Evolutionary conservation across 2,113 vertebrate species (phyloP).

Genomic region (Telmatochromis brachygnathus): DNA sequence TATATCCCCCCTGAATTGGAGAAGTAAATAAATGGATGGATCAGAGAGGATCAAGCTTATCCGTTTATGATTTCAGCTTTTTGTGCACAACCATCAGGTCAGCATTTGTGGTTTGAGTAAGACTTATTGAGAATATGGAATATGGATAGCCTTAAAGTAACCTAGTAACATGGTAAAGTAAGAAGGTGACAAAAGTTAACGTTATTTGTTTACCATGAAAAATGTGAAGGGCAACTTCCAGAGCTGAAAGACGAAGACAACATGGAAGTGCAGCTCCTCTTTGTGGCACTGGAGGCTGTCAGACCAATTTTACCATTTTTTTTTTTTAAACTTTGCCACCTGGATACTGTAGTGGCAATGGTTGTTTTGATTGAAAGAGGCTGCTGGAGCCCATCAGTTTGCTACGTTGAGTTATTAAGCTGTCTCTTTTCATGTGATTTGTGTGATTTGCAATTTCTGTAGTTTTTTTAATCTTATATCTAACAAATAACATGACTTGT

Average conservation of each 20-base stretch:
- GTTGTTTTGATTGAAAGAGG: background rate
- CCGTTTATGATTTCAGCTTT: background rate
- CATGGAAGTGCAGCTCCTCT: background rate
- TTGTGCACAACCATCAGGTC: background rate
- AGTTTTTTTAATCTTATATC: background rate
- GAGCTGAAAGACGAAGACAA: background rate
- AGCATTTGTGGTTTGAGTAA: background rate
- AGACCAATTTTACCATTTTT: rapidly evolving
- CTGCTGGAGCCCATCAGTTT: background rate
- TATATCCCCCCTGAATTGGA: background rate
- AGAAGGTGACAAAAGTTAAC: background rate
- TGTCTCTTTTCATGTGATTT: rapidly evolving
- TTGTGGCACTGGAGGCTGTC: background rate
- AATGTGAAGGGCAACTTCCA: background rate
- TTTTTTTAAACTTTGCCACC: rapidly evolving
- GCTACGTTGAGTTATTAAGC: background rate
- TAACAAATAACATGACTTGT: background rate
- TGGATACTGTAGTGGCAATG: background rate
- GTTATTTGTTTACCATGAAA: background rate
- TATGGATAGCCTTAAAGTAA: background rate
- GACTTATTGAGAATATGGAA: background rate
- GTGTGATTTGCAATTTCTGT: background rate
- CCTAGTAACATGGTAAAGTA: background rate
- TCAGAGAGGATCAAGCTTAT: background rate
- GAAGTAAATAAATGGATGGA: background rate